Percentiles rank a stretch among this genome's conserved stretches.
These are phyloP conservation scores for Eupithecia abbreviata DNA, from an alignment of 2,888 invertebrate species.

Conservation along the genomic window DNA sequence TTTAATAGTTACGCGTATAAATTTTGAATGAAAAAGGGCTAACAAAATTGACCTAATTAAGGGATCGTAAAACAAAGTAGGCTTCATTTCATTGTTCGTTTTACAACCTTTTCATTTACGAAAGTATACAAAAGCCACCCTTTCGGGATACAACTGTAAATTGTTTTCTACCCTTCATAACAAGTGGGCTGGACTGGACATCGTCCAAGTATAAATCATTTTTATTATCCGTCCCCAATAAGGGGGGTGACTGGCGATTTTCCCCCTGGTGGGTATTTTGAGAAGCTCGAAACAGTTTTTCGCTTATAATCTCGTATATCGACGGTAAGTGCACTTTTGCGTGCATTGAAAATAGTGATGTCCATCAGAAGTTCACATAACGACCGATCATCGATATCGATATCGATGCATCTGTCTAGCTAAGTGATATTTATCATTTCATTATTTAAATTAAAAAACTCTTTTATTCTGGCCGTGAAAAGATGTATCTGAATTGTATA, in stretches of 20 bases:
- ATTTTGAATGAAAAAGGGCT: background rate
- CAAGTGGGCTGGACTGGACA: conserved; percentile 71
- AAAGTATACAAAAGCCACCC: conserved; percentile 47
- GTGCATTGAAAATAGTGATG: conserved; percentile 52
- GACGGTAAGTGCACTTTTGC: conserved; percentile 71
- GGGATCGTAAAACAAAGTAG: conserved; percentile 21
- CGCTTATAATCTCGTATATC: conserved; percentile 58
- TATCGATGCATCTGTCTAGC: background rate
- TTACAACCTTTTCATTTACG: conserved; percentile 32
- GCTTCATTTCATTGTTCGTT: conserved; percentile 20
- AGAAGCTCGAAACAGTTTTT: conserved; percentile 72
- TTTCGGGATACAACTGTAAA: conserved; percentile 68
- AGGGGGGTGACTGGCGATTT: conserved; percentile 69
- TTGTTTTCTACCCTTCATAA: conserved; percentile 78
- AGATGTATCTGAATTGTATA: too few relatives aligned
- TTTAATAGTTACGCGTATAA: background rate
- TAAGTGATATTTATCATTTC: too few relatives aligned
- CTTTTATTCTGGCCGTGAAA: background rate
- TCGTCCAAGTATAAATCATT: conserved; percentile 77
- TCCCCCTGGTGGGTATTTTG: conserved; percentile 57
- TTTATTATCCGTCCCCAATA: conserved; percentile 69
- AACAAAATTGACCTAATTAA: conserved; percentile 13
- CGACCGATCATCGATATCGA: too few relatives aligned
- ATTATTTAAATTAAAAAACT: too few relatives aligned
- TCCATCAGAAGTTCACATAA: background rate